Conservation (phyloP, 2,113 vertebrate species). For the Tragulus kanchil region DNA sequence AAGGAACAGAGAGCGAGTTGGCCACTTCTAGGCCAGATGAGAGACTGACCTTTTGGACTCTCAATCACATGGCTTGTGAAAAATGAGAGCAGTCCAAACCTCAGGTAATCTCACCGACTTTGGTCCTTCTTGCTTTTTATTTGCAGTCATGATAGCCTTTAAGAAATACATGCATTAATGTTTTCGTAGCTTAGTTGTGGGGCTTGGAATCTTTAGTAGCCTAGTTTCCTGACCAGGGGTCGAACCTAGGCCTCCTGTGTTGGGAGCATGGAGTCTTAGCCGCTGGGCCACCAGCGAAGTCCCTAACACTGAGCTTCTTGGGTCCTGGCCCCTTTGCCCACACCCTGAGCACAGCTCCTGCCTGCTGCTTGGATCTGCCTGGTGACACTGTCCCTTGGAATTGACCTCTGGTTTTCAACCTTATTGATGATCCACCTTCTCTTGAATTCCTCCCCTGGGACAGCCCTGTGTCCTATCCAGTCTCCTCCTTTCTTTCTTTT, state of each 20-base stretch:
- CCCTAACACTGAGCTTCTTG: not conserved
- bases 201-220: no score
- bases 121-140: not conserved
- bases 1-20: not conserved
- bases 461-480: not conserved
- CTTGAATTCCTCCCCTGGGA: not conserved
- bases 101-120: not conserved
- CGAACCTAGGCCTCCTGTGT: no score
- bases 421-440: not conserved
- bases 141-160: not conserved
- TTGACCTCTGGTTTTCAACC: not conserved
- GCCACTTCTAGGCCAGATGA: not conserved
- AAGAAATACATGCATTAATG: not conserved
- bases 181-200: not conserved
- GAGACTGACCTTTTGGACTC: not conserved
- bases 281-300: no score
- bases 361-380: not conserved
- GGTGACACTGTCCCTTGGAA: not conserved
- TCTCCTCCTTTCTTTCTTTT: not conserved
- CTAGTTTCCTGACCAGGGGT: no score
- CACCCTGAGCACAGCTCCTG: not conserved
- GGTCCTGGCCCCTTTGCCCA: not conserved
- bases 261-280: no score
- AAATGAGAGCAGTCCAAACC: not conserved
- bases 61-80: not conserved